A percentile compares a stretch with the other conserved stretches of the same genome.
These are phyloP conservation scores for Nesogale talazaci DNA, from an alignment of 2,113 vertebrate genomes.

Conservation along the genomic window DNA sequence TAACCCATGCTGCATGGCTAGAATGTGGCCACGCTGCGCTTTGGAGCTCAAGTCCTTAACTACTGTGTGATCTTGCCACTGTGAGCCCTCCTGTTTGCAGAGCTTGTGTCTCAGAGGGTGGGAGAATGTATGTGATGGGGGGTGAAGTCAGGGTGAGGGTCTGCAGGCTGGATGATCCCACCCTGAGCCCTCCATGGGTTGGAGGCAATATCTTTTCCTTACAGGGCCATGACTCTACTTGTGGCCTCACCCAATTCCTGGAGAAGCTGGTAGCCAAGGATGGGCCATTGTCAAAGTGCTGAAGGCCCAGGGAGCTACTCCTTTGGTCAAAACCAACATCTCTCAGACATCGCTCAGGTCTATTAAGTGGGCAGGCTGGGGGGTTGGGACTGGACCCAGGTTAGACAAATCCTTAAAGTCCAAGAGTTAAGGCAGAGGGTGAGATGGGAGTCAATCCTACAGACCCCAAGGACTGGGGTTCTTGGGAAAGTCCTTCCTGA, in stretches of 20 bases:
- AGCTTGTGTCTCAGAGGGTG: accelerated
- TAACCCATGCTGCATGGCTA: neutral
- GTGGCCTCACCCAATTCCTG: conserved; percentile 86
- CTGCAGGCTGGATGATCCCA: neutral
- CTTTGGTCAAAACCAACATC: conserved; percentile 92
- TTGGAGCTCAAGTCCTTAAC: neutral
- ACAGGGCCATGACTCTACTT: conserved; percentile 88
- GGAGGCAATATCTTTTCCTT: conserved; percentile 20
- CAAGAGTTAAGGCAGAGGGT: neutral
- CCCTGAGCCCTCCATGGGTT: neutral
- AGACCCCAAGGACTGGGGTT: neutral
- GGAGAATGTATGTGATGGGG: neutral
- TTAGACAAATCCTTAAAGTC: neutral
- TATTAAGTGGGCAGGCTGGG: neutral
- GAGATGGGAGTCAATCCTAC: neutral
- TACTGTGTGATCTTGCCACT: neutral
- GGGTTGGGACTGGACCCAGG: neutral
- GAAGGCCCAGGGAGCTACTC: conserved; percentile 92
- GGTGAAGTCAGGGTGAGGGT: neutral
- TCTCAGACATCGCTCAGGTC: conserved; percentile 89
- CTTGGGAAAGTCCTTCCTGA: neutral
- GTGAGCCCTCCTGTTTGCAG: neutral
- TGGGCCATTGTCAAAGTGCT: conserved; percentile 89
- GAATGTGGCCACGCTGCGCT: neutral
- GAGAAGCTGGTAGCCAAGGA: conserved; percentile 81